Conservation (phyloP, 1,140 invertebrate genomes). For the Agrilus planipennis region DNA sequence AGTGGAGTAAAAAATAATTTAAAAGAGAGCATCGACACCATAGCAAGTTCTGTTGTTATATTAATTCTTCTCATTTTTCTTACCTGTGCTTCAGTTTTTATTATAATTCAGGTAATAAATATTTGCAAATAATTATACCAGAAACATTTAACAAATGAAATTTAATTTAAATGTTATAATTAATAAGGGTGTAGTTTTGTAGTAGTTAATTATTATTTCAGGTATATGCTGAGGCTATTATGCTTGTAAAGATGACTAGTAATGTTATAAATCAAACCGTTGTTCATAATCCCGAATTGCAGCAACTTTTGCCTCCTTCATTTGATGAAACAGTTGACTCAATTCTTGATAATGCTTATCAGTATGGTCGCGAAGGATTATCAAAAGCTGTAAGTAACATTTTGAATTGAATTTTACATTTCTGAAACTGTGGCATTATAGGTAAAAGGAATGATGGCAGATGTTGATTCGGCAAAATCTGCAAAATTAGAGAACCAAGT, state of each 20-base stretch:
- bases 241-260: constrained; percentile 77
- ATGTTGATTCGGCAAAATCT: constrained; percentile 70
- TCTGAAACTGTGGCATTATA: constrained; percentile 24
- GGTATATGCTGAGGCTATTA: constrained; percentile 91
- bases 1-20: constrained; percentile 35
- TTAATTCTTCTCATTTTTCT: constrained; percentile 43
- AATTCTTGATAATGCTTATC: constrained; percentile 82
- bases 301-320: constrained; percentile 56
- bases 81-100: constrained; percentile 42
- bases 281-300: constrained; percentile 75
- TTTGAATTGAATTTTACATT: neutral
- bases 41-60: constrained; percentile 45
- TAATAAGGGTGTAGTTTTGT: neutral
- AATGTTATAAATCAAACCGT: constrained; percentile 85
- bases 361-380: constrained; percentile 78
- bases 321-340: constrained; percentile 75
- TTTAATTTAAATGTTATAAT: neutral
- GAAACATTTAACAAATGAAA: neutral
- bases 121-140: neutral
- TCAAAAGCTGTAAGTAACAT: constrained; percentile 56
- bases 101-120: constrained; percentile 40
- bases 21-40: constrained; percentile 43
- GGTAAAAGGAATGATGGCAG: constrained; percentile 66
- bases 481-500: constrained; percentile 82
- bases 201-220: constrained; percentile 41